Base-by-base conservation (phyloP, 23 tunicate genomes). In the Halocynthia roretzi region DNA sequence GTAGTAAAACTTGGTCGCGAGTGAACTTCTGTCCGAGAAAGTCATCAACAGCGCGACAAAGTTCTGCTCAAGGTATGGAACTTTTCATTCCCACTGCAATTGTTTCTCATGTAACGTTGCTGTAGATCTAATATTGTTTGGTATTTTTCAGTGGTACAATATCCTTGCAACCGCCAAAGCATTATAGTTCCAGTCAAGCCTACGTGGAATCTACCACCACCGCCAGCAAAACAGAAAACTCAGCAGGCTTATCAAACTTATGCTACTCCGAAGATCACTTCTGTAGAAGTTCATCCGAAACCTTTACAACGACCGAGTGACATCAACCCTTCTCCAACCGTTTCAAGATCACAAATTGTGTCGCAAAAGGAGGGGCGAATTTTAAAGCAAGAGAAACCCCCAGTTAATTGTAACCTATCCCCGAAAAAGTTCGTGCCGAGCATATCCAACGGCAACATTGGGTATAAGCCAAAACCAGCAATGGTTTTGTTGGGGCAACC, bases 401-500 rank as follows among this genome's bases (percentile, higher is more conserved):
- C 67, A 18, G 71, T 31, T 12, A 50, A 18, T 11, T 23, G 40
- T 7, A 71, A 71, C 64, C n/a, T 60, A 60, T 0, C 64, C 17
- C 64, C n/a, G 17, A 60, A 60, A n/a, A 60, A 60, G 61, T 67
- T 52, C 76, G 66, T 8, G 7, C 7, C 19, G 0, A 65, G n/a
- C 31, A 2, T 20, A 11, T 10, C 15, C 19, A 65, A 65, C 19
- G 22, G 10, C 10, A 10, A 9, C 10, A 65, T 8, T 15, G 70
- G 10, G 31, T 65, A 65, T 2, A 65, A 65, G n/a, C 70, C 70
- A 11, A 48, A 53, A 51, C 78, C 86, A 8, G 74, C 86, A n/a
- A 66, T 82, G 7, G 44, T 64, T 8, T 56, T 82, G 62, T 52
- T 82, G 50, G 56, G 75, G 23, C 20, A 74, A 65, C 86, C 86